Conservation (phyloP, 2,797 vertebrate species). For the Acomys russatus region DNA sequence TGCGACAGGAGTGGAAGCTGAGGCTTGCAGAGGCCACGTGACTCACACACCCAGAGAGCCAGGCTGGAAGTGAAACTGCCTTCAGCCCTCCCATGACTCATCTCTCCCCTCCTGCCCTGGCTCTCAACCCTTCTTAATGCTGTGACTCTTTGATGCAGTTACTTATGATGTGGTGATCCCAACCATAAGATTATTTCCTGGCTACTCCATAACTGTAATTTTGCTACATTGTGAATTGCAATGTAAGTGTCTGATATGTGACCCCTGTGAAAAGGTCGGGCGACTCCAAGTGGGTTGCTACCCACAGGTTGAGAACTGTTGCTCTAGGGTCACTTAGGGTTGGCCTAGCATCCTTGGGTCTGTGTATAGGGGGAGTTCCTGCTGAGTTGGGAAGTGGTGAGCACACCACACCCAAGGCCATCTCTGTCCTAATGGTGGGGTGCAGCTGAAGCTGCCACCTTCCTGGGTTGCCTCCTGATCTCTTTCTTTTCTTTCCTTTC, state of each 20-base stretch:
- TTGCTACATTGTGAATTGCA: background rate
- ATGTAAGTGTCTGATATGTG: background rate
- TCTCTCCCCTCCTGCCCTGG: background rate
- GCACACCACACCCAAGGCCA: background rate
- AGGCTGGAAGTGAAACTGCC: background rate
- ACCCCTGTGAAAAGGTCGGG: background rate
- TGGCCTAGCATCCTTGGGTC: background rate
- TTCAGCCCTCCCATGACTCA: accelerated
- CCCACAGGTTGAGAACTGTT: background rate
- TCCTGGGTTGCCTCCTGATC: accelerated
- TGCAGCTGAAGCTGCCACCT: background rate
- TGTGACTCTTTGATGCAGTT: background rate
- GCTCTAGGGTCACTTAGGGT: accelerated
- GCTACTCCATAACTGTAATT: background rate
- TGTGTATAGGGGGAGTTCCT: background rate
- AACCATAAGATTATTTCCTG: background rate
- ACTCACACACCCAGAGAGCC: background rate
- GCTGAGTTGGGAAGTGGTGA: background rate
- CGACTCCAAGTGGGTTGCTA: background rate
- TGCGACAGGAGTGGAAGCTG: background rate
- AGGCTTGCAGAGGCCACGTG: background rate
- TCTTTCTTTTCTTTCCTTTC: no score
- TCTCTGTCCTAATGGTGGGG: no score
- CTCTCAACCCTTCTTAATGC: background rate
- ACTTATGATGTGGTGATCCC: no score